These are phyloP conservation scores for Tetragonisca angustula DNA, from an alignment of 2,888 invertebrate genomes.

Conservation along the genomic window DNA sequence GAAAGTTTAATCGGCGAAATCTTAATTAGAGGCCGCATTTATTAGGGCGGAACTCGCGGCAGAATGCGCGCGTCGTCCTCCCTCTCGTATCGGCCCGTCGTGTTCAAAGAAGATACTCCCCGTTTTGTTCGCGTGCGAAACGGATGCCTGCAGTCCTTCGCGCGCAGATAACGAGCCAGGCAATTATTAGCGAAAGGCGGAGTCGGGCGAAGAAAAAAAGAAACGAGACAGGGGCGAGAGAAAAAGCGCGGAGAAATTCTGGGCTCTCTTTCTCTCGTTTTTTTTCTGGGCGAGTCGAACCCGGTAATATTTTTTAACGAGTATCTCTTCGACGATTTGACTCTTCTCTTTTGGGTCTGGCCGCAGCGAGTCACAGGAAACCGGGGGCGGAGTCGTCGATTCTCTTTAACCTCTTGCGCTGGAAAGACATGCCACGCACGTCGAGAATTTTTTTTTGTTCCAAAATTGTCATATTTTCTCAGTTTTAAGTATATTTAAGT, in stretches of 20 bases:
- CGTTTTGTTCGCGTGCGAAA: constrained; percentile 45
- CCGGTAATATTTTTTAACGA: constrained; percentile 37
- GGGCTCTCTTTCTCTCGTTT: no score
- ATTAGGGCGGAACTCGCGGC: constrained; percentile 54
- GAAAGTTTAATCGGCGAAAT: constrained; percentile 59
- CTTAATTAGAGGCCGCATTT: constrained; percentile 60
- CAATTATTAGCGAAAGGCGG: constrained; percentile 53
- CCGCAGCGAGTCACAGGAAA: background rate
- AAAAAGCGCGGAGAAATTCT: no score
- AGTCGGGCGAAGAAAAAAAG: background rate
- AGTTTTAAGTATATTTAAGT: no score
- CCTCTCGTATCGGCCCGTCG: constrained; percentile 12
- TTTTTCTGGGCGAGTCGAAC: background rate
- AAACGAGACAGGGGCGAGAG: no score
- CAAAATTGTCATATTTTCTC: no score
- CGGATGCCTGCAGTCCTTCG: constrained; percentile 34
- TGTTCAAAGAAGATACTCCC: constrained; percentile 35
- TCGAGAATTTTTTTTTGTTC: no score
- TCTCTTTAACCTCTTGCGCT: background rate
- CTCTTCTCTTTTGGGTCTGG: background rate
- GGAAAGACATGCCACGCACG: no score
- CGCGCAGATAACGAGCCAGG: constrained; percentile 53
- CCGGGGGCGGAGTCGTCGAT: background rate
- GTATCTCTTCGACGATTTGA: background rate
- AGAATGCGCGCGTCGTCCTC: constrained; percentile 16